A percentile compares a stretch with the other conserved stretches of the same genome.
Conservation (phyloP, 2,797 vertebrate species). For the Phaenicophaeus curvirostris region DNA sequence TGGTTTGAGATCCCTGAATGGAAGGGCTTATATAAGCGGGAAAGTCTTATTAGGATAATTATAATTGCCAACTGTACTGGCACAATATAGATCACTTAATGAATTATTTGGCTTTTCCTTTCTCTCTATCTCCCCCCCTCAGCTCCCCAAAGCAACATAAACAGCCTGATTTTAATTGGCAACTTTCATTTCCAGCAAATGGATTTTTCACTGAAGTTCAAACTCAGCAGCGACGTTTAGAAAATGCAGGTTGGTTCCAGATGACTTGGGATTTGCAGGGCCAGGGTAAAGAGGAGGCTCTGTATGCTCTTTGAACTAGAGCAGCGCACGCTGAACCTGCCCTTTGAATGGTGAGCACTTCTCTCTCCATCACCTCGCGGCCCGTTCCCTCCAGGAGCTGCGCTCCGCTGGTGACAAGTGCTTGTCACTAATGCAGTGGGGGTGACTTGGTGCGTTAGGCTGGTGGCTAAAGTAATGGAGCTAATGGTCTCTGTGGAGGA, state of each 20-base stretch:
- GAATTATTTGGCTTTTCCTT: slow-evolving; percentile 52
- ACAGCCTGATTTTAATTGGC: slow-evolving; percentile 50
- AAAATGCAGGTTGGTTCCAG: background rate
- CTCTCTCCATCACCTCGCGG: background rate
- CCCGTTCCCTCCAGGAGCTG: background rate
- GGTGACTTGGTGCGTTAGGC: background rate
- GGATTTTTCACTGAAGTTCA: slow-evolving; percentile 5
- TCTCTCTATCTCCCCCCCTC: background rate
- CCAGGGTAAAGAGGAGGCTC: background rate
- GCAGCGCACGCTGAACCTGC: background rate
- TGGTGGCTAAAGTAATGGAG: background rate
- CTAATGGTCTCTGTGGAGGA: background rate
- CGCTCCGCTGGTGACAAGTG: background rate
- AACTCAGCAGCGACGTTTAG: background rate
- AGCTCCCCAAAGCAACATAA: slow-evolving; percentile 34
- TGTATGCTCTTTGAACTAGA: background rate
- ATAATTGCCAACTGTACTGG: slow-evolving; percentile 23
- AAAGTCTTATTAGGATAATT: slow-evolving; percentile 55
- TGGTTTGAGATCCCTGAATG: slow-evolving; percentile 43
- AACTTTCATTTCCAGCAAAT: slow-evolving; percentile 31
- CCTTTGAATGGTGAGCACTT: background rate
- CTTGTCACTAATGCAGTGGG: background rate
- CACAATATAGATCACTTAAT: slow-evolving; percentile 53
- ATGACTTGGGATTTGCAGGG: background rate
- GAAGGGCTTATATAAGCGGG: slow-evolving; percentile 33